Conservation (phyloP, 2,888 invertebrate genomes). For the Altica lythri region DNA sequence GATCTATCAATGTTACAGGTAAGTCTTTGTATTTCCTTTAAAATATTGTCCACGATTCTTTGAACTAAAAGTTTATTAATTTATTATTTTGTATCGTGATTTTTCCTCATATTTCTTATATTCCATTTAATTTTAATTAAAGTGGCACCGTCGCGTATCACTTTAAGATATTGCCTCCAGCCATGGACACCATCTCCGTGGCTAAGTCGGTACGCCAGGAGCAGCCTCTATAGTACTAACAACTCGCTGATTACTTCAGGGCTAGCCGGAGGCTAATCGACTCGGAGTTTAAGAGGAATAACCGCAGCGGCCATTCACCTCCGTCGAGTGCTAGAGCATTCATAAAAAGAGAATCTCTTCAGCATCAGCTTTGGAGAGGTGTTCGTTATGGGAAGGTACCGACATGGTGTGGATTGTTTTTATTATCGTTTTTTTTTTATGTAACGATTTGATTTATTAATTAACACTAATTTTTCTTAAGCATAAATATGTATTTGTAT, state of each 20-base stretch:
- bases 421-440: too few species aligned
- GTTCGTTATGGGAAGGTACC: conserved; percentile 11
- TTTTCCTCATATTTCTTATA: too few species aligned
- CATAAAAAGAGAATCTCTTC: conserved; percentile 50
- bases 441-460: background rate
- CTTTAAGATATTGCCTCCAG: conserved; percentile 5
- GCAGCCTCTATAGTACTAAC: conserved; percentile 1
- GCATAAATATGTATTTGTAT: background rate
- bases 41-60: background rate
- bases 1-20: conserved; percentile 53
- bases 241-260: conserved; percentile 15
- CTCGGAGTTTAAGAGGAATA: conserved; percentile 50
- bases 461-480: background rate
- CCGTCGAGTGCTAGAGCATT: conserved; percentile 51
- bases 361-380: conserved; percentile 12
- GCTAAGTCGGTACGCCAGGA: conserved; percentile 2
- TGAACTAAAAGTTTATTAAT: background rate
- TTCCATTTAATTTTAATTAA: background rate
- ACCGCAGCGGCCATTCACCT: conserved; percentile 55
- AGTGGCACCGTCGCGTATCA: background rate
- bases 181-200: conserved; percentile 21
- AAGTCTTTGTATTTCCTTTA: conserved; percentile 29
- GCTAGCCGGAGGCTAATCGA: conserved; percentile 28
- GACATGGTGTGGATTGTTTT: too few species aligned
- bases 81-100: too few species aligned